These are phyloP conservation scores for Brachypteracias leptosomus DNA, from an alignment of 2,113 vertebrate species.

Conservation along the genomic window DNA sequence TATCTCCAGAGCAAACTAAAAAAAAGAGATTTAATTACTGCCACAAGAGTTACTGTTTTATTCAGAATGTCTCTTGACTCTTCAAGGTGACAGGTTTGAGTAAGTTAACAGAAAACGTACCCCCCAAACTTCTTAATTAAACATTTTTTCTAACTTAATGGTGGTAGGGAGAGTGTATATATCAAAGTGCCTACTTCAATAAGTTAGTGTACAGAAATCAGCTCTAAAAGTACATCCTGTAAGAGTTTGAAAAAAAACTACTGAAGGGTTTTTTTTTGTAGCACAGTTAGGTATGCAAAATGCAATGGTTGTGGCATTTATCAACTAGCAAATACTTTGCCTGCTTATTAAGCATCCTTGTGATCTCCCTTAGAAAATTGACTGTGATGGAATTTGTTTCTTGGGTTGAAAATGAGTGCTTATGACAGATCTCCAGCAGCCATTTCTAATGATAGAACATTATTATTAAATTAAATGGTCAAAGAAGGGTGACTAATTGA, in stretches of 20 bases:
- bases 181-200: neutral
- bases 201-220: neutral
- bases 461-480: neutral
- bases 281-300: neutral
- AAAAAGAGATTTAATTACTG: neutral
- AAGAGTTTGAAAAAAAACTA: neutral
- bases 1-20: neutral
- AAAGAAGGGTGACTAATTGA: neutral
- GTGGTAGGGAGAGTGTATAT: neutral
- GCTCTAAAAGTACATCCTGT: neutral
- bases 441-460: neutral
- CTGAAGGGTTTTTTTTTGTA: neutral
- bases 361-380: neutral
- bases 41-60: constrained; percentile 1
- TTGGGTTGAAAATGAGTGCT: neutral
- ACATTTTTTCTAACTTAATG: neutral
- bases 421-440: neutral
- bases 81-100: constrained; percentile 22
- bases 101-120: neutral
- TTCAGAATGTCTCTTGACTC: neutral
- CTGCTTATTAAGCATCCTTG: constrained; percentile 1
- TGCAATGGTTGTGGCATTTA: neutral
- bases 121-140: neutral
- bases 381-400: neutral
- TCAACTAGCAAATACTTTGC: neutral